These are phyloP conservation scores for Caligus rogercresseyi DNA, from an alignment of 1,140 invertebrate species.

Conservation along the genomic window DNA sequence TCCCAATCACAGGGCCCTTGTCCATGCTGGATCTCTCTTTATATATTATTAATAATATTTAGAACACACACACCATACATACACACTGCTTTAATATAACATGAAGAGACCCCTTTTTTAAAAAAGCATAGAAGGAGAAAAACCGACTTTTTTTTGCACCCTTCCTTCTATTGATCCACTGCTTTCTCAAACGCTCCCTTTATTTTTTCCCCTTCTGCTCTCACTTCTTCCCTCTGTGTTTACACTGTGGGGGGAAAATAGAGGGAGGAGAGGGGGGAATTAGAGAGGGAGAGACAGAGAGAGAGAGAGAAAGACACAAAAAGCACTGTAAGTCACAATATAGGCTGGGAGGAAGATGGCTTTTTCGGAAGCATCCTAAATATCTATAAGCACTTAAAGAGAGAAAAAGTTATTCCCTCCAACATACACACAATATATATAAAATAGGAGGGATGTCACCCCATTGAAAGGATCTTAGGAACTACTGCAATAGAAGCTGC, in stretches of 20 bases:
- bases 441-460: too few relatives aligned
- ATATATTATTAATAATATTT: not conserved
- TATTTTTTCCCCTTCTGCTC: not conserved
- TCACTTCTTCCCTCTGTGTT: not conserved
- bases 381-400: not conserved
- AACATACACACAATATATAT: not conserved
- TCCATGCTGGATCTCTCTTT: not conserved
- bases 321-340: too few relatives aligned
- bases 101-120: not conserved
- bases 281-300: too few relatives aligned
- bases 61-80: too few relatives aligned
- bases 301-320: too few relatives aligned
- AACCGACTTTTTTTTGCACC: not conserved
- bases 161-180: too few relatives aligned
- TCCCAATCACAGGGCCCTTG: not conserved
- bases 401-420: not conserved
- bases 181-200: not conserved
- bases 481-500: not conserved
- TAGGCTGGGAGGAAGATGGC: too few relatives aligned
- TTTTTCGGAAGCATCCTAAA: too few relatives aligned
- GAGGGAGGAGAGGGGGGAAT: too few relatives aligned
- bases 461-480: not conserved
- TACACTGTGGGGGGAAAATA: too few relatives aligned
- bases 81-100: not conserved
- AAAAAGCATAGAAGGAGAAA: not conserved